Percentiles rank a stretch among this genome's conserved stretches.
These are phyloP conservation scores for Odontamblyopus rebecca DNA, from an alignment of 2,797 vertebrate species.

Conservation along the genomic window DNA sequence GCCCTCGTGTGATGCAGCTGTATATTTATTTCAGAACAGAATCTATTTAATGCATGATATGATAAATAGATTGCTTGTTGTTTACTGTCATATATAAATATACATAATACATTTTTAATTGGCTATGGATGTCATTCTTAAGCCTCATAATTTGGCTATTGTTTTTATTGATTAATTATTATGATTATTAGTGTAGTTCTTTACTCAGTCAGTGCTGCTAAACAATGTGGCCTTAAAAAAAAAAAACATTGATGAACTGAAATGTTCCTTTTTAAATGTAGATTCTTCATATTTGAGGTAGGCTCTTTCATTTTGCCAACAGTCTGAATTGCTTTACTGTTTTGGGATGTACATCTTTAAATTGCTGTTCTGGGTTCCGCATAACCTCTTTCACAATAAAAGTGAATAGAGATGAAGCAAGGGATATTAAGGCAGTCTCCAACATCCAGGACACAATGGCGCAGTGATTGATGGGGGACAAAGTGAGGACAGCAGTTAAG, in stretches of 20 bases:
- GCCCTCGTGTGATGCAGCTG: no score
- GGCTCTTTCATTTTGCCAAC: background rate
- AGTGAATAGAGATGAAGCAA: constrained; percentile 96
- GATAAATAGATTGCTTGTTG: background rate
- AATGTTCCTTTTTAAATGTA: no score
- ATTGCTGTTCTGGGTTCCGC: background rate
- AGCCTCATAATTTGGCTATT: background rate
- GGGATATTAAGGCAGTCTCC: constrained; percentile 99
- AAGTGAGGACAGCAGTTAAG: constrained; percentile 95
- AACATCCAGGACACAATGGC: constrained; percentile 97
- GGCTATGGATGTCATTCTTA: background rate
- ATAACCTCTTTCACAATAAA: background rate
- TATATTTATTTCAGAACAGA: background rate
- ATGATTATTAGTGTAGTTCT: background rate
- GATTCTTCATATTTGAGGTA: background rate
- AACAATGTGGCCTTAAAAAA: background rate
- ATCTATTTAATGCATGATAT: background rate
- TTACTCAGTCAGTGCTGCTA: background rate
- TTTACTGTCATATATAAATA: background rate
- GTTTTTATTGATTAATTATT: no score
- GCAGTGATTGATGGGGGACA: constrained; percentile 98
- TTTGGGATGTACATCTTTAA: background rate
- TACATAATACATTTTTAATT: background rate
- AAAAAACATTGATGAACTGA: background rate
- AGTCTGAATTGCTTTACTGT: background rate